phyloP scores from a whole-genome alignment of 1,140 invertebrate genomes.

The Drosophila mauritiana region DNA sequence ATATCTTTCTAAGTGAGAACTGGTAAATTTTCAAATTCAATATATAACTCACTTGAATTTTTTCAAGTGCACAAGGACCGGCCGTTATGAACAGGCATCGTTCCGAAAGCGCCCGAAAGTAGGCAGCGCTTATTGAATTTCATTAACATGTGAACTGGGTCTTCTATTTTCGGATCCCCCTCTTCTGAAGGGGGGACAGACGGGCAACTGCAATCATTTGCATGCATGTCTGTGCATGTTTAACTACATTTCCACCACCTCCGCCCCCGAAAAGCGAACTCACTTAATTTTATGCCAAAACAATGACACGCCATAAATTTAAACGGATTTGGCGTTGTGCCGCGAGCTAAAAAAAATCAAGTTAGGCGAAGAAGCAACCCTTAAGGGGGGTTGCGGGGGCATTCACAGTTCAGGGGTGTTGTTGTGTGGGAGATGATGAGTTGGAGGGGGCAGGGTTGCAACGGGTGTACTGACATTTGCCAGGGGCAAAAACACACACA shows the following conservation, averaged over 20 bases:
- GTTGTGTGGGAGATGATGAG: background rate
- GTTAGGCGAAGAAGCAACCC: conserved; percentile 25
- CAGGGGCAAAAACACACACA: conserved; percentile 10
- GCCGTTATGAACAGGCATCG: conserved; percentile 48
- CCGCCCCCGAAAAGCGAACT: conserved; percentile 44
- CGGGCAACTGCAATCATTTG: conserved; percentile 65
- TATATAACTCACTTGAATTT: background rate
- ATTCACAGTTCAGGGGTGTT: background rate
- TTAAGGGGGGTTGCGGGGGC: background rate
- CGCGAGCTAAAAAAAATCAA: conserved; percentile 40
- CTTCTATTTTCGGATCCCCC: background rate
- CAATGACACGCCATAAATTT: conserved; percentile 82
- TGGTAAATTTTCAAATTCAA: background rate
- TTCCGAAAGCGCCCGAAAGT: conserved; percentile 35
- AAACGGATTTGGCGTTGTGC: conserved; percentile 75
- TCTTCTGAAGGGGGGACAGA: background rate
- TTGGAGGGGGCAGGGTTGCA: background rate
- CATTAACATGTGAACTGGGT: conserved; percentile 54
- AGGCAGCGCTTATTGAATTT: conserved; percentile 74
- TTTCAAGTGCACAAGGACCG: background rate
- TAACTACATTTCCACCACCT: conserved; percentile 51
- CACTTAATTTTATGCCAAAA: conserved; percentile 83
- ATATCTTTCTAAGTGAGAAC: background rate
- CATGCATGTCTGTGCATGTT: conserved; percentile 78
- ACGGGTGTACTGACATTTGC: conserved; percentile 18